Conservation (phyloP, 2,888 invertebrate genomes). For the Xestoiulus laeticollis region DNA sequence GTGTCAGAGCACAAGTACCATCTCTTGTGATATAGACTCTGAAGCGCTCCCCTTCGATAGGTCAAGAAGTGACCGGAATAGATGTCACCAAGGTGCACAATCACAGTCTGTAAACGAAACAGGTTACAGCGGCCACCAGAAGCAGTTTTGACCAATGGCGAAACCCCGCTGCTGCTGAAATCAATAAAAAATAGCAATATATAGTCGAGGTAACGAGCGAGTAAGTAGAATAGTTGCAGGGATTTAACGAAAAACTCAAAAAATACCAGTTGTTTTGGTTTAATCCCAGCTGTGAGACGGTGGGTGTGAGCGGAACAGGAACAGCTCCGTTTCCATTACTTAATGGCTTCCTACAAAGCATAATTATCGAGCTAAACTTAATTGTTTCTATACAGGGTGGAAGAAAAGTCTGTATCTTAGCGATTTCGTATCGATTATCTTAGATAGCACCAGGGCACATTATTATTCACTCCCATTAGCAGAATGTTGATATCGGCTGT, state of each 20-base stretch:
- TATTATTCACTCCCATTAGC: no score
- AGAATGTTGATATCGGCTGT: no score
- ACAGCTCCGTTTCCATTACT: not conserved
- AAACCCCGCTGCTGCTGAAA: not conserved
- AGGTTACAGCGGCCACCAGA: constrained; percentile 59
- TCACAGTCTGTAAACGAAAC: constrained; percentile 83
- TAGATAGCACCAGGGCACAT: no score
- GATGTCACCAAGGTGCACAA: constrained; percentile 90
- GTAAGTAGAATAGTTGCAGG: no score
- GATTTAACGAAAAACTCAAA: no score
- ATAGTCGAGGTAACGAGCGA: not conserved
- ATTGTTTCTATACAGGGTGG: no score
- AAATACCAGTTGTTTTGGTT: not conserved
- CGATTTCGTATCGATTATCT: no score
- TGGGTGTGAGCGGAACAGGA: not conserved
- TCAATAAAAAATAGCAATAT: not conserved
- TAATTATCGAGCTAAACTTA: not conserved
- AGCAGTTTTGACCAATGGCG: not conserved
- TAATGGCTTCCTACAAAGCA: not conserved
- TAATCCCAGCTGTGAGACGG: not conserved
- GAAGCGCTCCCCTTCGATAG: constrained; percentile 74
- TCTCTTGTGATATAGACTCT: constrained; percentile 62
- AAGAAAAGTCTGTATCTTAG: no score
- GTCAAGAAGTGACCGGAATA: constrained; percentile 95
- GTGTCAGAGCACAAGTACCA: constrained; percentile 91